These are phyloP conservation scores for Vulpes vulpes DNA, from an alignment of 2,113 vertebrate genomes.

Conservation along the genomic window DNA sequence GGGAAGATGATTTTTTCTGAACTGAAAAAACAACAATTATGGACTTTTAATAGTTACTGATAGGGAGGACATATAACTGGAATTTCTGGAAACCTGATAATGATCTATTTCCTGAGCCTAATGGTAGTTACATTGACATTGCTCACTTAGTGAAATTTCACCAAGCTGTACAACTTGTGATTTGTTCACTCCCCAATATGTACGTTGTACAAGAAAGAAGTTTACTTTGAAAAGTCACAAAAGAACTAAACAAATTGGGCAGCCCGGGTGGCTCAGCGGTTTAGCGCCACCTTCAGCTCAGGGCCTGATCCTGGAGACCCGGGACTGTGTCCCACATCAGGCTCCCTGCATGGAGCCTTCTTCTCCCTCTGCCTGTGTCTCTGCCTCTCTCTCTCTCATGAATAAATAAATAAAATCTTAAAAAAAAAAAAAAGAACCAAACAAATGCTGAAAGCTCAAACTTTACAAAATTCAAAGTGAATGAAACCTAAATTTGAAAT, in stretches of 20 bases:
- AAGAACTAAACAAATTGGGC: not conserved
- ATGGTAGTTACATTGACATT: not conserved
- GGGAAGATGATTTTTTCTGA: not conserved
- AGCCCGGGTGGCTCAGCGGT: no score
- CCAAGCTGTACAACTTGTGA: not conserved
- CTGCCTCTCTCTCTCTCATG: no score
- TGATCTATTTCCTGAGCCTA: not conserved
- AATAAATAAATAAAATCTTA: no score
- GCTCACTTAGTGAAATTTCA: not conserved
- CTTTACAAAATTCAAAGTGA: no score
- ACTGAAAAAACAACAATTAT: not conserved
- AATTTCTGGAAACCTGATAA: not conserved
- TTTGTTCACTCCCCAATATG: not conserved
- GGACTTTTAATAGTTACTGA: not conserved
- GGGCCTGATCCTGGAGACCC: no score
- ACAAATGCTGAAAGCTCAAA: not conserved
- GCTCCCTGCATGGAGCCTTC: no score
- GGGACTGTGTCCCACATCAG: no score
- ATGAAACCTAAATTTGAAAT: conserved; percentile 8
- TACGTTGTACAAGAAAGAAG: not conserved
- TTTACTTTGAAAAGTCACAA: not conserved
- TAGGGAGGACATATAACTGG: not conserved
- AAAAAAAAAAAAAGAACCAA: not conserved
- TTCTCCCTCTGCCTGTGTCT: no score
- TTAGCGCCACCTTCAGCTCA: no score